These are phyloP conservation scores for Tolypeutes matacus DNA, from an alignment of 2,797 vertebrate species.

Conservation along the genomic window DNA sequence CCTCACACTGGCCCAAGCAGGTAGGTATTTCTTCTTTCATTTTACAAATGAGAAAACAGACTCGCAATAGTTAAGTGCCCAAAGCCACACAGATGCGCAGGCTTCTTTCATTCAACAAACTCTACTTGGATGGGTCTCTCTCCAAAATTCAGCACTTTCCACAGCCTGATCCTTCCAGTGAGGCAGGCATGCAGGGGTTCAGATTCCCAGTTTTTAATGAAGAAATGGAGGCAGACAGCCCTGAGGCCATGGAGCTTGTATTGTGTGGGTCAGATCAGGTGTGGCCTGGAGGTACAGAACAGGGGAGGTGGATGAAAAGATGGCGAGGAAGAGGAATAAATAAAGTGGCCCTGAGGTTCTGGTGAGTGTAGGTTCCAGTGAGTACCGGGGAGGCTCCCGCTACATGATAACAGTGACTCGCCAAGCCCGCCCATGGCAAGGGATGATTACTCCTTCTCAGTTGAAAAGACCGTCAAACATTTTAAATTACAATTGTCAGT, in stretches of 20 bases:
- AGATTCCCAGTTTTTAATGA: not conserved
- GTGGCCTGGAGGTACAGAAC: accelerated
- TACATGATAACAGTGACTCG: not conserved
- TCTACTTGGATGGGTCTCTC: not conserved
- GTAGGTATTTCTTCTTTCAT: not conserved
- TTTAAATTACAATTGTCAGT: slow-evolving; percentile 87
- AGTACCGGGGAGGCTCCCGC: no score
- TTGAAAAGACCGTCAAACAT: slow-evolving; percentile 80
- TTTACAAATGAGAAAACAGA: not conserved
- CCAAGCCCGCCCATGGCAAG: slow-evolving; percentile 59
- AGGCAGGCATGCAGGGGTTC: not conserved
- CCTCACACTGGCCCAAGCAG: not conserved
- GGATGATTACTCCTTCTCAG: slow-evolving; percentile 79
- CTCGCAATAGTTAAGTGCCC: not conserved
- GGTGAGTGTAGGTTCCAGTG: accelerated
- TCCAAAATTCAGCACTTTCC: not conserved
- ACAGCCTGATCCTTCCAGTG: not conserved
- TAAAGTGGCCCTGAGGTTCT: not conserved
- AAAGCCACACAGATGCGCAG: no score
- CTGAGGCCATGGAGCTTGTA: not conserved
- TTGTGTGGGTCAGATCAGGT: no score
- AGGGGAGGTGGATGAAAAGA: not conserved
- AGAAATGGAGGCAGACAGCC: not conserved
- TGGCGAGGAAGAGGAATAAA: not conserved
- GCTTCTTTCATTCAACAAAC: not conserved